Base-by-base conservation (phyloP, 2,888 invertebrate genomes). In the Euzophera pinguis region DNA sequence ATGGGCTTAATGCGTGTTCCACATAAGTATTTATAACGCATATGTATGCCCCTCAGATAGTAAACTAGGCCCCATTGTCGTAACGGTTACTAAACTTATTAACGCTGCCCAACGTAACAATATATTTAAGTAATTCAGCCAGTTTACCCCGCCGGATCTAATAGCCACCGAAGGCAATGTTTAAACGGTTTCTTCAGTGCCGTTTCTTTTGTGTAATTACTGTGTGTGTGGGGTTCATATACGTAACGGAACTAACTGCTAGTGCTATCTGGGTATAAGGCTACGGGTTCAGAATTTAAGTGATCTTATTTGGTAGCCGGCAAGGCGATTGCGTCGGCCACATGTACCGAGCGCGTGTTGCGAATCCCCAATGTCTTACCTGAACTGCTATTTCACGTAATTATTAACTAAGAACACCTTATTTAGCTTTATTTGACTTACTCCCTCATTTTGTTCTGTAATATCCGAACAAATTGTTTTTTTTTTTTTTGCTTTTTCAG, bases 181-280 rank as follows among this genome's bases (percentile, higher is more conserved):
- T 79, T 71, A 76, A 82, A 74, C 71, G 69, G 66, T 75, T 71
- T 68, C 73, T 72, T 74, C 70, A 71, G 70, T 73, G 73, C 71
- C 70, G 74, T 82, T 86, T 79, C 82, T 81, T 83, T 84, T 85
- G 84, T 84, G 85, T 84, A 85, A 86, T 86, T 84, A 84, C 80
- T 65, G 67, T 71, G 69, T 78, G 73, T 78, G 73, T 73, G 73
- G 69, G 63, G 69, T 81, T 76, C 78, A 81, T 80, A 81, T 76
- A 82, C 69, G 77, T 75, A 82, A 71, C 74, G 73, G 73, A 75
- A 75, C 80, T 81, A 79, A 79, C 80, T 73, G 78, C 73, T 71
- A 72, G 69, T 78, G 72, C 81, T 84, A 84, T 81, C 81, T 74
- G 75, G 78, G 73, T 76, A 72, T 78, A 76, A 77, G 76, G 69